These are phyloP conservation scores for Chrysocyon brachyurus DNA, from an alignment of 2,797 vertebrate species.

Conservation along the genomic window DNA sequence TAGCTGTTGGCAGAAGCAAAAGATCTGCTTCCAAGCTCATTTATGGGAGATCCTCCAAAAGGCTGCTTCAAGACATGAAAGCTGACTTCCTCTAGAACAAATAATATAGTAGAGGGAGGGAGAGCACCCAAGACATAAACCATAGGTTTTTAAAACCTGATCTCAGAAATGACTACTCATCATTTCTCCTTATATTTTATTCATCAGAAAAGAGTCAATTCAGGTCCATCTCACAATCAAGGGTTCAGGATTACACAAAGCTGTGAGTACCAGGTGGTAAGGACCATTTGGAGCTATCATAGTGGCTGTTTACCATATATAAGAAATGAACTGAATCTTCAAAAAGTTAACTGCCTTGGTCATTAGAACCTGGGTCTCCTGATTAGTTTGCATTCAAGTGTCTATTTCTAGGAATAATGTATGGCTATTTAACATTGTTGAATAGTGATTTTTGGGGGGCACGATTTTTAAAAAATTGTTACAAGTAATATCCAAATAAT, in stretches of 20 bases:
- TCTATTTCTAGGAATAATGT: neutral
- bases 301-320: neutral
- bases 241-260: neutral
- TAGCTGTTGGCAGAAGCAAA: neutral
- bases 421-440: neutral
- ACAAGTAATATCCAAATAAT: neutral
- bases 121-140: neutral
- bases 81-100: neutral
- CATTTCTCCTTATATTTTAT: neutral
- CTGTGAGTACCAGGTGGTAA: neutral
- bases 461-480: conserved; percentile 16
- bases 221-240: neutral
- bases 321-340: neutral
- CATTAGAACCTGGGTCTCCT: neutral
- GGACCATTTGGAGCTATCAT: neutral
- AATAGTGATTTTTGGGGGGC: neutral
- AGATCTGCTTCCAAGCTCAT: neutral
- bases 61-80: neutral
- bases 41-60: neutral
- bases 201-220: neutral
- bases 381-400: neutral
- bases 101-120: neutral
- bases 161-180: neutral
- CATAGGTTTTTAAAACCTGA: neutral
- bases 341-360: neutral